These are phyloP conservation scores for fruit fly (Drosophila melanogaster) DNA, from an alignment of 1,140 invertebrate species.

Conservation along the genomic window Release_6_plus_ISO1_MT NT_033779.5:18372501-18373000, in stretches of 20 bases:
- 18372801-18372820: slow-evolving; percentile 18
- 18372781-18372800: slow-evolving; percentile 59
- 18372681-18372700: slow-evolving; percentile 13
- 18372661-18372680: slow-evolving; percentile 55
- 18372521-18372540: slow-evolving; percentile 75
- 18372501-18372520: slow-evolving; percentile 71
- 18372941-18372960: slow-evolving; percentile 16
- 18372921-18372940: slow-evolving; percentile 67
- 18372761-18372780: slow-evolving; percentile 38
- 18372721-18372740: slow-evolving; percentile 13
- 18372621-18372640: slow-evolving; percentile 82
- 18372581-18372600: slow-evolving; percentile 82
- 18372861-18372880: slow-evolving; percentile 49
- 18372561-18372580: slow-evolving; percentile 75
- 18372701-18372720: slow-evolving; percentile 54
- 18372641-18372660: slow-evolving; percentile 78
- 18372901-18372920: slow-evolving; percentile 67
- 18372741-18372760: slow-evolving; percentile 58
- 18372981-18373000: background rate
- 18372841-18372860: slow-evolving; percentile 17
- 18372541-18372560: slow-evolving; percentile 60
- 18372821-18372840: slow-evolving; percentile 15
- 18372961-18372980: slow-evolving; percentile 11
- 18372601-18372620: slow-evolving; percentile 72
- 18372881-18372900: slow-evolving; percentile 69